These are phyloP conservation scores for Nanger granti DNA, from an alignment of 2,113 vertebrate species.

Conservation along the genomic window DNA sequence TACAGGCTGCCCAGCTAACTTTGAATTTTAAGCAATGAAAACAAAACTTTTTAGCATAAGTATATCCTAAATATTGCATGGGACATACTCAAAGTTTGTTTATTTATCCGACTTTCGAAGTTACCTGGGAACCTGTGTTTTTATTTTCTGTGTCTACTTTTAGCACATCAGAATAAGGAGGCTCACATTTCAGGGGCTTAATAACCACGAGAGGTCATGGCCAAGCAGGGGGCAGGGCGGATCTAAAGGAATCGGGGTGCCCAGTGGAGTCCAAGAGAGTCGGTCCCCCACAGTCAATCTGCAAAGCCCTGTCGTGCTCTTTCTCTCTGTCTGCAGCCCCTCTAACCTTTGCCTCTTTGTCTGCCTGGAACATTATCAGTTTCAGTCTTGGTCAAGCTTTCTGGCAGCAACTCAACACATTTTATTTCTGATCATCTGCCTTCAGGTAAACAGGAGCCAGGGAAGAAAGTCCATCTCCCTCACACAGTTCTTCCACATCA, in stretches of 20 bases:
- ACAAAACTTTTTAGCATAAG: not conserved
- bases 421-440: not conserved
- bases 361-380: not conserved
- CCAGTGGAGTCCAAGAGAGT: not conserved
- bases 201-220: rapidly evolving
- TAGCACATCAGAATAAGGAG: not conserved
- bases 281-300: not conserved
- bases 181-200: rapidly evolving
- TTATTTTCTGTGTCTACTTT: not conserved
- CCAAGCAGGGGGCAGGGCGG: no score
- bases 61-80: not conserved
- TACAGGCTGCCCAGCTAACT: not conserved
- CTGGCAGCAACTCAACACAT: not conserved
- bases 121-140: not conserved
- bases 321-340: rapidly evolving
- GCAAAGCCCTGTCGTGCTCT: not conserved
- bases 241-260: rapidly evolving
- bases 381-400: not conserved
- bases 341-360: not conserved
- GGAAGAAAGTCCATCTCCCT: slow-evolving; percentile 39
- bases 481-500: not conserved
- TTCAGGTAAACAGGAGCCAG: not conserved
- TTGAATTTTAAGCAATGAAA: not conserved
- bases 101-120: not conserved
- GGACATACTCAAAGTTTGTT: not conserved